Evolutionary conservation across 2,888 invertebrate genomes (phyloP).

Genomic region (Crematogaster levior): DNA sequence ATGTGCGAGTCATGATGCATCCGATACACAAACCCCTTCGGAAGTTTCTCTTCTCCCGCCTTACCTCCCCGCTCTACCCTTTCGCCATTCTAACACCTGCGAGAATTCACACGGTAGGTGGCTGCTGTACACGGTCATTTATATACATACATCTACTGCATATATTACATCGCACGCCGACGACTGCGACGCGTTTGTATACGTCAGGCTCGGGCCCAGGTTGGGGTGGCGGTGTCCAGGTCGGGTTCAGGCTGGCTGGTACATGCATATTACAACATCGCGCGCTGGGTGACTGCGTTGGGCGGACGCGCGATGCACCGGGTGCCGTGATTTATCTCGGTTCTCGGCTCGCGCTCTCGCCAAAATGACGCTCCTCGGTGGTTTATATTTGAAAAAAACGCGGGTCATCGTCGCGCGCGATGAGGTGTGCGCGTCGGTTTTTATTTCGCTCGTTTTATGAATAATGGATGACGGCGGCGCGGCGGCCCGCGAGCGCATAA

Average conservation of each 20-base stretch:
- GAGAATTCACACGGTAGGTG: slow-evolving; percentile 76
- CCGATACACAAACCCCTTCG: slow-evolving; percentile 50
- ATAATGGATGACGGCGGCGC: slow-evolving; percentile 50
- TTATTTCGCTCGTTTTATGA: slow-evolving; percentile 50
- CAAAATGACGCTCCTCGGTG: slow-evolving; percentile 36
- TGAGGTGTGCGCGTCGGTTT: slow-evolving; percentile 31
- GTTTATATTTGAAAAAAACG: slow-evolving; percentile 34
- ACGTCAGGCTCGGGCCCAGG: neutral
- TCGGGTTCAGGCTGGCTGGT: slow-evolving; percentile 34
- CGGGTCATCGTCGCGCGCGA: slow-evolving; percentile 50
- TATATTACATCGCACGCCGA: slow-evolving; percentile 59
- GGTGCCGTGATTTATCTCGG: slow-evolving; percentile 53
- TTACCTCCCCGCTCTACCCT: slow-evolving; percentile 4
- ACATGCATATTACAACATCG: slow-evolving; percentile 69
- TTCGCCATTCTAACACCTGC: slow-evolving; percentile 71
- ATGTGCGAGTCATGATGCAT: slow-evolving; percentile 71
- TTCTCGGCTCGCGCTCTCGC: slow-evolving; percentile 21
- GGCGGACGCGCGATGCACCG: slow-evolving; percentile 33
- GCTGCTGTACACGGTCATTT: slow-evolving; percentile 63
- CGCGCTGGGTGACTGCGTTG: slow-evolving; percentile 45
- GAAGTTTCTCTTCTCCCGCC: neutral
- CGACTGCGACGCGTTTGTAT: slow-evolving; percentile 68
- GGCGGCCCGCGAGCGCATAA: slow-evolving; percentile 42
- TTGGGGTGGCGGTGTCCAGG: slow-evolving; percentile 22
- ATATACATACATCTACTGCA: slow-evolving; percentile 62